phyloP scores from a whole-genome alignment of 2,797 vertebrate species.

The Hippocampus kuda region DNA sequence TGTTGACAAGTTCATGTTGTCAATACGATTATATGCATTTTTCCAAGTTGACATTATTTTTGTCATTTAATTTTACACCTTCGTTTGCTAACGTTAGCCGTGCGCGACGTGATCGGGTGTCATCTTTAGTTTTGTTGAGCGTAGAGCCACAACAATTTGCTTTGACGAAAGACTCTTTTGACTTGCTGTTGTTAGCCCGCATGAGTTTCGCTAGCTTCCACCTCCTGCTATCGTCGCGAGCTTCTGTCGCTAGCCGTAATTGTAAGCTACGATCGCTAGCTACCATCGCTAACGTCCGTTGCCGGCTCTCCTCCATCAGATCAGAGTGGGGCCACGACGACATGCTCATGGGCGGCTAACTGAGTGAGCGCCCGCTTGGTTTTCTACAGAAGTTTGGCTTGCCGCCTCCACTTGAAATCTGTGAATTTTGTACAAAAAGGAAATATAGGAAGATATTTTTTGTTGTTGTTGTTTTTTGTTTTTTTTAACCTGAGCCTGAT shows the following conservation, averaged over 20 bases:
- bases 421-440: slow-evolving; percentile 76
- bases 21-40: background rate
- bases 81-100: background rate
- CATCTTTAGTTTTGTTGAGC: background rate
- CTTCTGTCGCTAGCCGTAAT: background rate
- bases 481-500: slow-evolving; percentile 67
- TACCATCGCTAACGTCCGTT: background rate
- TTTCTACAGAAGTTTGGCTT: slow-evolving; percentile 50
- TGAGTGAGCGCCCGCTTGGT: slow-evolving; percentile 6
- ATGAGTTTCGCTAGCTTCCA: too few species aligned
- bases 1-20: too few species aligned
- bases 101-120: background rate
- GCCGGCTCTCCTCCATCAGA: slow-evolving; percentile 21
- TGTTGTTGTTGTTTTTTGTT: slow-evolving; percentile 31
- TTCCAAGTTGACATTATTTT: background rate
- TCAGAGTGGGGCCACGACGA: slow-evolving; percentile 44
- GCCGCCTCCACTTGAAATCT: slow-evolving; percentile 54
- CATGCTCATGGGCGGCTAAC: background rate
- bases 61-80: background rate
- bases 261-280: background rate
- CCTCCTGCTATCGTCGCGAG: too few species aligned
- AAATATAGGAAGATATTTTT: slow-evolving; percentile 51
- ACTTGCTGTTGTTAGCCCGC: background rate
- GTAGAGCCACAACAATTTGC: background rate
- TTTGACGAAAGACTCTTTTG: background rate